These are phyloP conservation scores for Cottus gobio DNA, from an alignment of 2,113 vertebrate genomes.

Conservation along the genomic window DNA sequence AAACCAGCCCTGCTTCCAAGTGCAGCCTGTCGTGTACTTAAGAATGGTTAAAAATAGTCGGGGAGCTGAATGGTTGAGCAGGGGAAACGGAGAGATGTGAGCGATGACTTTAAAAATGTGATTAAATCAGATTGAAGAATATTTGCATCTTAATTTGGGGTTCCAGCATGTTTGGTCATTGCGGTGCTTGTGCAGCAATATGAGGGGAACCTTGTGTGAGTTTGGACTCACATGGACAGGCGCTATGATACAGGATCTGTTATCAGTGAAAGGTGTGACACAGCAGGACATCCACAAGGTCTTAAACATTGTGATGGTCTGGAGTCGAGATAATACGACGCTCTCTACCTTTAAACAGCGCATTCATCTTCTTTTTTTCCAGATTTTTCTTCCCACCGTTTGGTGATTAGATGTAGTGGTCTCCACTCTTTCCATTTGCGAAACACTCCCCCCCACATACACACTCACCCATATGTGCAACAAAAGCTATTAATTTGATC, in stretches of 20 bases:
- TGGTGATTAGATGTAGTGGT: constrained; percentile 5
- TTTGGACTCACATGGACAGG: neutral
- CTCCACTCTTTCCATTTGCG: neutral
- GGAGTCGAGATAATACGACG: neutral
- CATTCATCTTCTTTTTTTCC: constrained; percentile 1
- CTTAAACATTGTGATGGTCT: neutral
- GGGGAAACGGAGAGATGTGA: constrained; percentile 51
- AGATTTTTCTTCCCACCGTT: constrained; percentile 20
- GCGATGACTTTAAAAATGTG: constrained; percentile 55
- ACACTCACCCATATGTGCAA: neutral
- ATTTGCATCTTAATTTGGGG: constrained; percentile 50
- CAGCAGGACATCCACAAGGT: neutral
- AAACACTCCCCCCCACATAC: neutral
- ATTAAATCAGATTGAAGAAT: constrained; percentile 59
- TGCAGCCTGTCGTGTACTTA: constrained; percentile 63
- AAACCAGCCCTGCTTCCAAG: constrained; percentile 63
- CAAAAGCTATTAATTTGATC: constrained; percentile 60
- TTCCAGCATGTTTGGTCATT: constrained; percentile 40
- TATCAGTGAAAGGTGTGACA: neutral
- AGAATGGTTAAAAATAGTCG: constrained; percentile 76
- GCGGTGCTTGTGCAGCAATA: neutral
- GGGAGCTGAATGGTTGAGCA: constrained; percentile 61
- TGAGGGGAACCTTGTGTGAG: neutral
- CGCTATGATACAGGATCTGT: neutral
- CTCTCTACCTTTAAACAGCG: neutral